Evolutionary conservation across 2,113 vertebrate species (phyloP), one percentile per base, ranked within the genome.

Genomic region (Sebastes schlegelii): DNA sequence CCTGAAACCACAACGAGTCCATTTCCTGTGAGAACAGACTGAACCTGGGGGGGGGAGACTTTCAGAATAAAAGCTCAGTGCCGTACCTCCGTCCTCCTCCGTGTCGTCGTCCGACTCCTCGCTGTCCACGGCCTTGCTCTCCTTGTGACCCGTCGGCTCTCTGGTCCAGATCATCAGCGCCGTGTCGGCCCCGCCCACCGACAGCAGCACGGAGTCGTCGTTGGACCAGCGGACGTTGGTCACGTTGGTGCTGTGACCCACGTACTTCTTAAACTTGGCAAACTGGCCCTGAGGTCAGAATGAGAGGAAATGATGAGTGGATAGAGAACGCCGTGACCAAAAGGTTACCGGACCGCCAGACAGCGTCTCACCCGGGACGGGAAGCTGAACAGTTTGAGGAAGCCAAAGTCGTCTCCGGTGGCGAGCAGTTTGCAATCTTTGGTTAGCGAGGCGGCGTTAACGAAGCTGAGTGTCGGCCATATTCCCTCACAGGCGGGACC

Each of bases 151-250:
- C 77, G 94, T 89, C 48, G 96, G 95, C 87, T 99, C 98, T 89
- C 97, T 92, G n/a, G 90, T 96, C 98, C 98, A 99, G 94, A 99
- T 97, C 98, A 99, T 99, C 85, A 99, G 90, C 17, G 98, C 98
- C 0, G 97, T 97, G 89, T 99, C 98, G 0, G 97, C 97, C 0
- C 98, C 98, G 0, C 98, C 98, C 61, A 99, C 97, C 0, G 98
- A 98, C 90, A 99, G 96, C 93, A 99, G 92, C 88, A 96, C 87
- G 0, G 96, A 94, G 84, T 99, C 98, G 1, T 98, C 98, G 64
- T 97, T 96, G 80, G 98, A 95, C 98, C 98, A 99, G 67, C 97
- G 92, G 26, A 99, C 97, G 0, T 97, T 99, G 42, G 98, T 98
- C 79, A 99, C 98, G 0, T 99, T 98, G 1, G 97, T 96, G 6